Percentiles rank a stretch among this genome's conserved stretches.
Evolutionary conservation across 2,797 vertebrate species (phyloP).

Genomic region (Hirundo rustica): DNA sequence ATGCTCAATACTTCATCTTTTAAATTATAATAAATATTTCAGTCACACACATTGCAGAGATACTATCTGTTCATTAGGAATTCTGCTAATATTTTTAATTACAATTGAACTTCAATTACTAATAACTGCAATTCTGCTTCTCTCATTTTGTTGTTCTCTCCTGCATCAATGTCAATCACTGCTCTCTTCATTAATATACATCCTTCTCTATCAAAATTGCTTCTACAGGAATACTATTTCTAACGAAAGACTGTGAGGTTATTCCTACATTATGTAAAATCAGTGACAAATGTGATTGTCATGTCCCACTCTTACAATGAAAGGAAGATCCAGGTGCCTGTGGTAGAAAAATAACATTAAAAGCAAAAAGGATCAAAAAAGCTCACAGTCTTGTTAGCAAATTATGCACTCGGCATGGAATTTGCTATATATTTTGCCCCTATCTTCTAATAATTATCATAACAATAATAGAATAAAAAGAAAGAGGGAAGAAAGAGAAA

Average conservation of each 20-base stretch:
- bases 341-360: rapidly evolving
- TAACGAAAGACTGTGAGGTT: background rate
- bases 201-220: background rate
- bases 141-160: background rate
- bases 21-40: background rate
- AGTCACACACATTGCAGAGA: background rate
- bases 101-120: background rate
- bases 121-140: background rate
- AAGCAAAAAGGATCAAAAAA: background rate
- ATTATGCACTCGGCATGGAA: rapidly evolving
- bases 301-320: background rate
- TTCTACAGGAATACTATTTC: background rate
- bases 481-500: background rate
- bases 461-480: background rate
- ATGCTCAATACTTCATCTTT: background rate
- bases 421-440: background rate
- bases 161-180: background rate
- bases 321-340: rapidly evolving
- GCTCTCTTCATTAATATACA: background rate
- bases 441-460: background rate
- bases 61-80: background rate
- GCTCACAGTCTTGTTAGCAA: background rate
- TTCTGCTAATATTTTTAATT: background rate
- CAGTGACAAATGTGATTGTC: rapidly evolving
- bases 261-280: background rate